Conservation (phyloP, 2,888 invertebrate genomes). For the Lepetodrilus schrolli region DNA sequence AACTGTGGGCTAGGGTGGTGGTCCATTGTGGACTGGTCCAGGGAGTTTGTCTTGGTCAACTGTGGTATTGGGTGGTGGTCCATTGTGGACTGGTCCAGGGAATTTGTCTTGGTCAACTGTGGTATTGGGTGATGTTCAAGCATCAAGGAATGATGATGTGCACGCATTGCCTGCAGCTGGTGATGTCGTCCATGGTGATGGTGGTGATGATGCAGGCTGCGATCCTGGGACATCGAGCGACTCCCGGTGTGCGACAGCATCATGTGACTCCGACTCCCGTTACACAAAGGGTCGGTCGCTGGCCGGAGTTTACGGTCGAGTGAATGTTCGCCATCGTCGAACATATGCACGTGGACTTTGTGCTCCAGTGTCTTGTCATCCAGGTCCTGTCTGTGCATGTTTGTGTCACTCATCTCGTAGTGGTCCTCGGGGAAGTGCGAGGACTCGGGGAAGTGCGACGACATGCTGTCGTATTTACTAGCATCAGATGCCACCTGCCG, state of each 20-base stretch:
- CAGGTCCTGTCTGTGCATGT: slow-evolving; percentile 57
- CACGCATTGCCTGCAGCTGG: slow-evolving; percentile 34
- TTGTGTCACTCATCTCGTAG: slow-evolving; percentile 66
- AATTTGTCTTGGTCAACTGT: background rate
- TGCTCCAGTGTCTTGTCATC: slow-evolving; percentile 3
- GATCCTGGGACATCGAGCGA: slow-evolving; percentile 21
- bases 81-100: too few species aligned
- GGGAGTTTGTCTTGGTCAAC: too few species aligned
- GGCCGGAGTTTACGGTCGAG: slow-evolving; percentile 16
- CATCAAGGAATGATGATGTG: slow-evolving; percentile 35
- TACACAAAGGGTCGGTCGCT: slow-evolving; percentile 32
- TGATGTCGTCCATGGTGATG: slow-evolving; percentile 28
- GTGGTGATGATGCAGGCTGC: background rate
- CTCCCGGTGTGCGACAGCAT: slow-evolving; percentile 12
- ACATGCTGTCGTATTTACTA: slow-evolving; percentile 67
- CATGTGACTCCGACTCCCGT: slow-evolving; percentile 42
- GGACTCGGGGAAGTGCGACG: slow-evolving; percentile 65
- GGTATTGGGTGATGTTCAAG: slow-evolving; percentile 34
- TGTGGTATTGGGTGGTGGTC: slow-evolving; percentile 29
- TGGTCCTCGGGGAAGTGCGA: slow-evolving; percentile 65
- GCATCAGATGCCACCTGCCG: slow-evolving; percentile 47
- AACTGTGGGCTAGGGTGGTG: too few species aligned
- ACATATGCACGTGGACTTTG: background rate
- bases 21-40: too few species aligned
- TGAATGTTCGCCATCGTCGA: slow-evolving; percentile 24